Conservation (phyloP, 2,888 invertebrate genomes). For the Dendrolimus pini region DNA sequence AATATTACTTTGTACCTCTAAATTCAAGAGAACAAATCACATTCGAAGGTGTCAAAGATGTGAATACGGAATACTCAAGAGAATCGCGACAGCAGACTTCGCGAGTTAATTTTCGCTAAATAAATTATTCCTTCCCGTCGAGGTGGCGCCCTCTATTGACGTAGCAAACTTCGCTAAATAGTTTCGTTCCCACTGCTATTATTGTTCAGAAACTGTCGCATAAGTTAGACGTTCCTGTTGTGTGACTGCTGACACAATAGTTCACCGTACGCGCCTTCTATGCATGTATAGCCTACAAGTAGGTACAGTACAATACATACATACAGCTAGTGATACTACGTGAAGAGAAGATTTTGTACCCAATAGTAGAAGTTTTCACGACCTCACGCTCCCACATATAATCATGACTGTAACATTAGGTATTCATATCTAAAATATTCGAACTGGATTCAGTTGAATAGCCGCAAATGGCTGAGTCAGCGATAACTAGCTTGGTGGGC, state of each 20-base stretch:
- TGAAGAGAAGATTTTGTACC: too few relatives aligned
- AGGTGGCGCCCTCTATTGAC: slow-evolving; percentile 68
- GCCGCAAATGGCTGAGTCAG: too few relatives aligned
- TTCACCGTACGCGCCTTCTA: slow-evolving; percentile 15
- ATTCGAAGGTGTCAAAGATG: slow-evolving; percentile 22
- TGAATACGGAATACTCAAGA: slow-evolving; percentile 32
- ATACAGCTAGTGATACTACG: too few relatives aligned
- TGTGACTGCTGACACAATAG: slow-evolving; percentile 45
- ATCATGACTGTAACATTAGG: too few relatives aligned
- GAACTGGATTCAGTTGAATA: too few relatives aligned
- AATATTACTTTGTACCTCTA: background rate
- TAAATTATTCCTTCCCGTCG: slow-evolving; percentile 65
- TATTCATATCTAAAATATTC: too few relatives aligned
- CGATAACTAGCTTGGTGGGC: too few relatives aligned
- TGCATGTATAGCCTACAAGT: too few relatives aligned
- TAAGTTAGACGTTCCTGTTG: slow-evolving; percentile 46
- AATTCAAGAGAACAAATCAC: slow-evolving; percentile 26
- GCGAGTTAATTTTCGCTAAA: slow-evolving; percentile 60
- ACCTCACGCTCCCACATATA: too few relatives aligned
- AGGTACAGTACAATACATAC: too few relatives aligned
- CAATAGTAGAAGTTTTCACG: too few relatives aligned
- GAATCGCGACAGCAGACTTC: slow-evolving; percentile 37
- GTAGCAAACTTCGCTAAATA: slow-evolving; percentile 68
- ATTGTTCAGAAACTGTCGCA: slow-evolving; percentile 65
- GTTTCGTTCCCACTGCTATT: slow-evolving; percentile 69